These are phyloP conservation scores for Scotopteryx bipunctaria DNA, from an alignment of 2,888 invertebrate genomes.

Conservation along the genomic window DNA sequence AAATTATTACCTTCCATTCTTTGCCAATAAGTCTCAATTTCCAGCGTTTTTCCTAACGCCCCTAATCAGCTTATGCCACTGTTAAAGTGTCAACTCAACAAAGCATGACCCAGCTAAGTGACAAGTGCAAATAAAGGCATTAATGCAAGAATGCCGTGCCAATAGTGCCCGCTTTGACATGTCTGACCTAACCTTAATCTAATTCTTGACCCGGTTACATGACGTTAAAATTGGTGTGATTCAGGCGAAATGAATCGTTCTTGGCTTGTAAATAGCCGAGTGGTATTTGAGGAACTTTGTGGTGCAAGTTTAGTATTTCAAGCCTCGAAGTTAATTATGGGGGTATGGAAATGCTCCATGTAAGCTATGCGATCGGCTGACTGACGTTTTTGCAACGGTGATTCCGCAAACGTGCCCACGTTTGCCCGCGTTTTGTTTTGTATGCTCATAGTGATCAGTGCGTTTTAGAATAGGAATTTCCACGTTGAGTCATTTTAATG, in stretches of 20 bases:
- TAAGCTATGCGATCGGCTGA: too few species aligned
- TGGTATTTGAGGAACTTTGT: conserved; percentile 16
- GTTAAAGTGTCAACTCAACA: conserved; percentile 5
- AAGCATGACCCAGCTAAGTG: conserved; percentile 13
- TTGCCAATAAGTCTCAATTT: too few species aligned
- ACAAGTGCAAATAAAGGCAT: conserved; percentile 47
- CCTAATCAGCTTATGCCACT: too few species aligned
- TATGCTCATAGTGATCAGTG: too few species aligned
- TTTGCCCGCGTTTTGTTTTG: too few species aligned
- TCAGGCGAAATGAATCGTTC: conserved; percentile 23
- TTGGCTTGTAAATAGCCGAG: conserved; percentile 8
- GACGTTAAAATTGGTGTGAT: conserved; percentile 34
- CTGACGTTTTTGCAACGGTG: too few species aligned
- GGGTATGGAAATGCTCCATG: neutral
- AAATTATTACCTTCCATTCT: too few species aligned
- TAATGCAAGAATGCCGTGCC: conserved; percentile 78
- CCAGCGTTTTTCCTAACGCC: too few species aligned
- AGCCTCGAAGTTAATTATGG: neutral
- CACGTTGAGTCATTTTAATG: neutral
- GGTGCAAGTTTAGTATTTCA: neutral
- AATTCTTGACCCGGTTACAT: conserved; percentile 49
- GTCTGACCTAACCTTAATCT: conserved; percentile 54
- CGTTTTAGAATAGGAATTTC: neutral
- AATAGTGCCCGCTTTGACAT: conserved; percentile 50
- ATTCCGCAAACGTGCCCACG: too few species aligned